Conservation (phyloP, 2,113 vertebrate genomes). For the Oenanthe oenanthe region DNA sequence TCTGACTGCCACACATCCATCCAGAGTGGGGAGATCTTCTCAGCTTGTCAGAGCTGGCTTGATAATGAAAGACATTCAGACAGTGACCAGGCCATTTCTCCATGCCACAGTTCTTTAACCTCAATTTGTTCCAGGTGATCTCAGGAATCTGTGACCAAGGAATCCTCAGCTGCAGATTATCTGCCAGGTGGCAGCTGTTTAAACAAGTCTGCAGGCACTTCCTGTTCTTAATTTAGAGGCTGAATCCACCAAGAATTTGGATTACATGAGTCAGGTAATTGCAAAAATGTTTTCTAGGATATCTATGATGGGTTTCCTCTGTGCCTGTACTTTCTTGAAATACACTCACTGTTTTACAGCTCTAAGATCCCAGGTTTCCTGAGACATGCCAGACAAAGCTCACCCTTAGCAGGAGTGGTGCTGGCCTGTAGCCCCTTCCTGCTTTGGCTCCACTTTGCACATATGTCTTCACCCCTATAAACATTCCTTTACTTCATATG, state of each 20-base stretch:
- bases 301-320: background rate
- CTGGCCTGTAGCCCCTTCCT: background rate
- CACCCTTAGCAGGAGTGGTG: background rate
- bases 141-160: background rate
- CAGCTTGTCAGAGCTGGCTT: background rate
- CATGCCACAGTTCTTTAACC: background rate
- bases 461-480: background rate
- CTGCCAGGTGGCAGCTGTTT: background rate
- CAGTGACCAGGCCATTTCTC: background rate
- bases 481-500: background rate
- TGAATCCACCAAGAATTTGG: background rate
- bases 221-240: background rate
- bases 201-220: rapidly evolving
- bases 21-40: background rate
- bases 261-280: background rate
- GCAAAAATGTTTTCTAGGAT: background rate
- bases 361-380: background rate
- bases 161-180: background rate
- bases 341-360: background rate
- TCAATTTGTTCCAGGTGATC: background rate
- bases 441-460: background rate
- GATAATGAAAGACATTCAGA: background rate
- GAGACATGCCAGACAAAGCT: background rate
- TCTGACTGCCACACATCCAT: background rate
- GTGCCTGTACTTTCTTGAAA: background rate